These are phyloP conservation scores for Hydrolagus colliei DNA, from an alignment of 2,797 vertebrate species.

Conservation along the genomic window DNA sequence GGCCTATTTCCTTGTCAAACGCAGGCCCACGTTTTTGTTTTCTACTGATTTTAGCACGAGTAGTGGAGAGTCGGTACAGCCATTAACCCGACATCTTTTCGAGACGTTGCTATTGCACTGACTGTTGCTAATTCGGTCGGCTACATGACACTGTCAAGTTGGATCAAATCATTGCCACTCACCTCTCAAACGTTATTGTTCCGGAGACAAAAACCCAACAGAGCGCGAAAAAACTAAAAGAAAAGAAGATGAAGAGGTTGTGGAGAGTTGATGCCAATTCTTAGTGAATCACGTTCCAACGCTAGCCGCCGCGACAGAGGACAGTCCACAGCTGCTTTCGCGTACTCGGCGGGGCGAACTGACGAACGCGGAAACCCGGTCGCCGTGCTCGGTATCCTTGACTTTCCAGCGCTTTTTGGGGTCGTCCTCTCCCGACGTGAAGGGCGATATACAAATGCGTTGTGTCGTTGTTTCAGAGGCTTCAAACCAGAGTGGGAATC, in stretches of 20 bases:
- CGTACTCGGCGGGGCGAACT: too few relatives aligned
- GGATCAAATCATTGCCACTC: conserved; percentile 27
- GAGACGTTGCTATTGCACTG: not conserved
- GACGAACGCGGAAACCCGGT: too few relatives aligned
- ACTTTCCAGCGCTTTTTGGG: too few relatives aligned
- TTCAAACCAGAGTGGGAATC: too few relatives aligned
- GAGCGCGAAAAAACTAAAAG: not conserved
- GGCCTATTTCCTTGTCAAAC: too few relatives aligned
- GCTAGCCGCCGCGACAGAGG: too few relatives aligned
- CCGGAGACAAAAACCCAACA: not conserved
- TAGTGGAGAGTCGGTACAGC: not conserved
- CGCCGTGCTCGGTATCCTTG: too few relatives aligned
- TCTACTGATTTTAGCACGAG: conserved; percentile 1
- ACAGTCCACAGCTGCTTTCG: too few relatives aligned
- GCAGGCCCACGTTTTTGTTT: too few relatives aligned
- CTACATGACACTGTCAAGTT: conserved; percentile 18
- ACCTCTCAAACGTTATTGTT: conserved; percentile 16
- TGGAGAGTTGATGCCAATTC: conserved; percentile 17
- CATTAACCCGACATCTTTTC: not conserved
- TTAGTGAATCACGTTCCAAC: not conserved
- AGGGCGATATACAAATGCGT: too few relatives aligned
- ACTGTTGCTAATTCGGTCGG: conserved; percentile 18
- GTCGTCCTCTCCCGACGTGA: too few relatives aligned
- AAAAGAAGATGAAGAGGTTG: not conserved
- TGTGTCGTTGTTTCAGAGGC: too few relatives aligned